Base-by-base conservation (phyloP, 2,113 vertebrate species). In the Thinocorus orbignyianus region DNA sequence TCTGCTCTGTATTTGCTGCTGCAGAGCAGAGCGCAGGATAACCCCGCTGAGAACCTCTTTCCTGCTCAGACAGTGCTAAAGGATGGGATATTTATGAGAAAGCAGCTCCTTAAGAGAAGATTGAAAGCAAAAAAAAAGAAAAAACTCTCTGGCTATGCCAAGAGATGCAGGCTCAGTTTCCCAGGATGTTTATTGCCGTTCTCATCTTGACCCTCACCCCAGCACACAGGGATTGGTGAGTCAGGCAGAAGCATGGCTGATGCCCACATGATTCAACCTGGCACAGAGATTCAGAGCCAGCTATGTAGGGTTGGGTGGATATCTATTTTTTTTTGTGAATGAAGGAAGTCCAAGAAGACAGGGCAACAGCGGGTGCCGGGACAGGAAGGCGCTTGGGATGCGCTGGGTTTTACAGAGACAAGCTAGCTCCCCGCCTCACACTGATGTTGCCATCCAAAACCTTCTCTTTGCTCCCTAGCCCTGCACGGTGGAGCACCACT, bases 31-130 rank as follows among this genome's bases (percentile, higher is more conserved):
- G 70, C 1, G 0, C 26, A 16, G 86, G 55, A 60, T 80, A 60
- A 68, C 88, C 85, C 74, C 0, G 0, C 35, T 35, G 80, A 42
- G 92, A 96, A 80, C 68, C 55, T 90, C 62, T 62, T 74, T 73
- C 73, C 41, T 19, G 71, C 82, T 95, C 93, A 87, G 76, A 28
- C 3, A 0, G 76, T 64, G 52, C 82, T 93, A 86, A 78, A 81
- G 68, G 74, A 94, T 73, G 65, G 91, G 95, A 92, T 96, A 93
- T 97, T 96, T 95, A 94, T 92, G 90, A 95, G 89, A 89, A 81
- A 93, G 80, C 92, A 93, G 92, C 95, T 97, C 77, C 69, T 92
- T 90, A 81, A 72, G 64, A 68, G 76, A 95, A 94, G 93, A 95
- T 42, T 73, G 85, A 94, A 85, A 95, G 79, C 25, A 46, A 19